These are phyloP conservation scores for Drosophila prostipennis DNA, from an alignment of 2,888 invertebrate genomes.

Conservation along the genomic window DNA sequence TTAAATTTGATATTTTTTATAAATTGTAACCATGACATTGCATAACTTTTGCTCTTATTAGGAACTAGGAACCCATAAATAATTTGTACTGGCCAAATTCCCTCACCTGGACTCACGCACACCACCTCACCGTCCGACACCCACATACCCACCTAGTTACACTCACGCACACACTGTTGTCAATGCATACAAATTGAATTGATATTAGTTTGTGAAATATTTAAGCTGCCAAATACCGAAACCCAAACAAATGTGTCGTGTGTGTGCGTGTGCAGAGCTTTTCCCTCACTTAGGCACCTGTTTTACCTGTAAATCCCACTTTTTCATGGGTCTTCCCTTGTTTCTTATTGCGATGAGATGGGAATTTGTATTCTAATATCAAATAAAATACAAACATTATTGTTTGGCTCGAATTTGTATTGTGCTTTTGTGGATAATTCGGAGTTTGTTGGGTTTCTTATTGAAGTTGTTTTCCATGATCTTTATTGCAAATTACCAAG, in stretches of 20 bases:
- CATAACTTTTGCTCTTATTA: constrained; percentile 56
- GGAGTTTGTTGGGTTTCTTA: constrained; percentile 10
- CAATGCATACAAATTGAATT: constrained; percentile 76
- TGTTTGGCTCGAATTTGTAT: constrained; percentile 11
- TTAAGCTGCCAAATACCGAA: constrained; percentile 63
- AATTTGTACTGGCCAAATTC: constrained; percentile 47
- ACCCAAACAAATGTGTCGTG: constrained; percentile 33
- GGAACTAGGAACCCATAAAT: constrained; percentile 63
- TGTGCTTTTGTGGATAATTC: constrained; percentile 19
- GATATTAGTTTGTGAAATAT: constrained; percentile 75
- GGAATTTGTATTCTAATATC: constrained; percentile 46
- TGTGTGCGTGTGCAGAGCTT: constrained; percentile 22
- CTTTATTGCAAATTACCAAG: constrained; percentile 2
- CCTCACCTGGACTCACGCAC: constrained; percentile 54
- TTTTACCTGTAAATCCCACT: constrained; percentile 44
- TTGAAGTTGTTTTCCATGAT: constrained; percentile 2
- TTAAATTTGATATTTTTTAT: no score
- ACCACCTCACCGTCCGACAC: constrained; percentile 12
- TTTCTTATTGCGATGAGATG: constrained; percentile 21
- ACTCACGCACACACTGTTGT: constrained; percentile 44
- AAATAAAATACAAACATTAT: constrained; percentile 29
- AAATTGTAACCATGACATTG: constrained; percentile 10
- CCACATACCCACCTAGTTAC: constrained; percentile 25
- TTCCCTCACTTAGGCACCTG: constrained; percentile 27
- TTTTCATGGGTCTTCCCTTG: constrained; percentile 17